Evolutionary conservation across 2,888 invertebrate species (phyloP), one percentile per base, ranked within the genome.

Genomic region (Tenthredo mesomela): DNA sequence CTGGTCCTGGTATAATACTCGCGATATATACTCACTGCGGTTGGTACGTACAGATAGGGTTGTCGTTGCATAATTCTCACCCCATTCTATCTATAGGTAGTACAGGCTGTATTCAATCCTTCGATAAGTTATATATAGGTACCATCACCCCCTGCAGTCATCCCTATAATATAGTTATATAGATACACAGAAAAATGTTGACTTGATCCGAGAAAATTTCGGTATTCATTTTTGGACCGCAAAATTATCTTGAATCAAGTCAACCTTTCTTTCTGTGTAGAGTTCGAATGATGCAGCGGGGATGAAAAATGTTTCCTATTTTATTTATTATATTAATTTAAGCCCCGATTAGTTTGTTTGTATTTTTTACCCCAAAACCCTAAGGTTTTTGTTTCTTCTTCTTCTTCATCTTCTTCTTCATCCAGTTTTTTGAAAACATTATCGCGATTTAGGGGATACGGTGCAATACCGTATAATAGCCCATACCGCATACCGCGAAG

Each of bases 11-110:
- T 88, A 89, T 89, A 90, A 92, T 92, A 92, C 90, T 91, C 92
- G 92, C 40, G 40, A 80, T 77, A 77, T 54, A 77, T 47, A 77
- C 50, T 61, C 15, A 10, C 43, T 82, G 80, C 89, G 93, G 92
- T 93, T 92, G 92, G 93, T 89, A 89, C 89, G 89, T 88, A 88
- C 89, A 93, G 93, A 93, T 93, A 93, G 93, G 93, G 93, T 93
- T 93, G 91, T 70, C 80, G 40, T 65, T 80, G 67, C 47, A 67
- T 82, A 82, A 82, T 82, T 82, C 37, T 5, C 50, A 50, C 75
- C 75, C 75, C 58, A 37, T 61, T 50, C 33, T 50, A n/a, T 12
- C 29, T 6, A 5, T 9, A n/a, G n/a, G n/a, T n/a, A n/a, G n/a
- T n/a, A 33, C 33, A 12, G 29, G 5, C 43, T 3, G 40, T 40